Base-by-base conservation (phyloP, 2,888 invertebrate genomes). In the Octodonta nipae region DNA sequence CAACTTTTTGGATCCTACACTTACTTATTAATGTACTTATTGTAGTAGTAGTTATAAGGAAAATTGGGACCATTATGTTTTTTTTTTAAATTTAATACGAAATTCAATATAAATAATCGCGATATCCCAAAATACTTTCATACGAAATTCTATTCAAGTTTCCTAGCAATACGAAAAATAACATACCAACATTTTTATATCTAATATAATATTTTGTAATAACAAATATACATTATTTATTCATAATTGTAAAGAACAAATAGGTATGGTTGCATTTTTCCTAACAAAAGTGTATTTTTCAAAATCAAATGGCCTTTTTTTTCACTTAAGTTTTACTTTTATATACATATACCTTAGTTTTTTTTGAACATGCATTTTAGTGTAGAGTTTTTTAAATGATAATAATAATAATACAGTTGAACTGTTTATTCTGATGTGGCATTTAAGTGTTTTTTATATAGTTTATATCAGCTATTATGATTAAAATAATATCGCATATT, bases 61-160 rank as follows among this genome's bases (percentile, higher is more conserved):
- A 32, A 39, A 40, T 43, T 32, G 46, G 41, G 44, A 47, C 43
- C 45, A 46, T 42, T 41, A 37, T 37, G 26, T 32, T 41, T 45
- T 6, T 15, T 10, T 13, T 15, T 15, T 15, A 15, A n/a, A n/a
- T n/a, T n/a, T n/a, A n/a, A n/a, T n/a, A n/a, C n/a, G n/a, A n/a
- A n/a, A n/a, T n/a, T n/a, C n/a, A n/a, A n/a, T n/a, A n/a, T 13
- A 6, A 8, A 6, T 17, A 17, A 5, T 6, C 5, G 13, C 11
- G 13, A 25, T 12, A 25, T 40, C 40, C 26, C 43, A 46, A 41
- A 38, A 39, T 28, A 28, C 37, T 35, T 39, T 37, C 40, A 36
- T 35, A 35, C 46, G 48, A 44, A 47, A 49, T 47, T 43, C 47
- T 50, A 45, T 37, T 46, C 45, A 43, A 34, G 42, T 44, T 47